phyloP scores from a whole-genome alignment of 2,113 vertebrate species.

The Bettongia penicillata region DNA sequence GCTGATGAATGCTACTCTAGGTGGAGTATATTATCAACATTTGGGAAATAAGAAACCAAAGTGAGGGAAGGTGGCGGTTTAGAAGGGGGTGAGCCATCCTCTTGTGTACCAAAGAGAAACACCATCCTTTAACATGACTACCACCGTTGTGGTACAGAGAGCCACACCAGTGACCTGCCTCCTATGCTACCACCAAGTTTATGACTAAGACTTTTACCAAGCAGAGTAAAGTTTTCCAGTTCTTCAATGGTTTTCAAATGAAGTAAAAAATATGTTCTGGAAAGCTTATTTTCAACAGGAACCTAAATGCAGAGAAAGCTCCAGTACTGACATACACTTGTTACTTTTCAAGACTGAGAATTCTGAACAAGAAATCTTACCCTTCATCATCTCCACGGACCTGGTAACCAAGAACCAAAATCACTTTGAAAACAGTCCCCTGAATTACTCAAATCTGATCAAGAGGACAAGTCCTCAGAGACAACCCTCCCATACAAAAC shows the following conservation, averaged over 20 bases:
- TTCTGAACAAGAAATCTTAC: constrained; percentile 57
- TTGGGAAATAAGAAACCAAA: no score
- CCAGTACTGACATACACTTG: constrained; percentile 50
- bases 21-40: background rate
- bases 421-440: constrained; percentile 48
- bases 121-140: background rate
- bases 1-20: background rate
- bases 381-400: constrained; percentile 66
- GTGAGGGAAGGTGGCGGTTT: background rate
- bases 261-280: constrained; percentile 54
- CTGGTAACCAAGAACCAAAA: constrained; percentile 63
- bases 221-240: constrained; percentile 32
- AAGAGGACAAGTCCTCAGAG: constrained; percentile 55
- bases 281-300: constrained; percentile 49
- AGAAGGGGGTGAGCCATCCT: background rate
- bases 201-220: constrained; percentile 40
- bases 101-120: background rate
- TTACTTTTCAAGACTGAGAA: constrained; percentile 61
- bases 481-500: constrained; percentile 42
- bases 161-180: constrained; percentile 10
- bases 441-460: constrained; percentile 66
- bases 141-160: background rate
- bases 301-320: constrained; percentile 56
- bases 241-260: constrained; percentile 41
- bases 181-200: constrained; percentile 8